Evolutionary conservation across 2,888 invertebrate species (phyloP).

Genomic region (Psococerastis gibbosa): DNA sequence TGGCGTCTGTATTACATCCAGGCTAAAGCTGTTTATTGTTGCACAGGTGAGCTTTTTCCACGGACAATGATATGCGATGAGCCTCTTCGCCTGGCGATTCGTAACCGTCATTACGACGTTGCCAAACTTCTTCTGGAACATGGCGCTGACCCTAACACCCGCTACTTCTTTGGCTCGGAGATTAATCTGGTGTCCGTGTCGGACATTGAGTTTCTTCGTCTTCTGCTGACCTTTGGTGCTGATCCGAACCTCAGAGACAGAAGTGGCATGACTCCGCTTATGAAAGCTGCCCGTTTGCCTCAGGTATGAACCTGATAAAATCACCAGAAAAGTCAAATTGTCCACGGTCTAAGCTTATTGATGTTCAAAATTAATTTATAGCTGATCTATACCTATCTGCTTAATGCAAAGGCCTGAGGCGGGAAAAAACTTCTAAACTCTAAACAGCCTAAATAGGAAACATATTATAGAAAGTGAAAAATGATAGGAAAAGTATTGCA

Average conservation of each 20-base stretch:
- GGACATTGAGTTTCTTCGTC: slow-evolving; percentile 60
- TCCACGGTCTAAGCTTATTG: no score
- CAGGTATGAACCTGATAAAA: slow-evolving; percentile 32
- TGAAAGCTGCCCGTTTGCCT: slow-evolving; percentile 70
- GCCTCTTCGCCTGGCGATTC: slow-evolving; percentile 71
- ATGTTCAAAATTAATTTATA: no score
- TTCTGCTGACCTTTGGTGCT: slow-evolving; percentile 69
- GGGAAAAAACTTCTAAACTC: no score
- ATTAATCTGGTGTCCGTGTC: slow-evolving; percentile 64
- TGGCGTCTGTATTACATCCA: no score
- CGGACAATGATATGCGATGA: slow-evolving; percentile 62
- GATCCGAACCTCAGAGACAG: slow-evolving; percentile 73
- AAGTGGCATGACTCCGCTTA: slow-evolving; percentile 72
- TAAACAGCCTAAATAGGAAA: no score
- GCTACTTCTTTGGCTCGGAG: slow-evolving; percentile 79
- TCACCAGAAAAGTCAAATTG: not conserved
- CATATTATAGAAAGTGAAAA: no score
- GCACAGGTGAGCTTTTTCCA: slow-evolving; percentile 19
- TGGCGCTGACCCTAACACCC: slow-evolving; percentile 77
- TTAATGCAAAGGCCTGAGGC: no score
- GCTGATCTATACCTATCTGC: no score
- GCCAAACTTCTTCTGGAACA: slow-evolving; percentile 43
- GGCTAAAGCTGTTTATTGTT: no score
- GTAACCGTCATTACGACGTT: slow-evolving; percentile 57
- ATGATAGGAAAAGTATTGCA: no score